Conservation (phyloP, 1,140 invertebrate species). For the Monochamus saltuarius region DNA sequence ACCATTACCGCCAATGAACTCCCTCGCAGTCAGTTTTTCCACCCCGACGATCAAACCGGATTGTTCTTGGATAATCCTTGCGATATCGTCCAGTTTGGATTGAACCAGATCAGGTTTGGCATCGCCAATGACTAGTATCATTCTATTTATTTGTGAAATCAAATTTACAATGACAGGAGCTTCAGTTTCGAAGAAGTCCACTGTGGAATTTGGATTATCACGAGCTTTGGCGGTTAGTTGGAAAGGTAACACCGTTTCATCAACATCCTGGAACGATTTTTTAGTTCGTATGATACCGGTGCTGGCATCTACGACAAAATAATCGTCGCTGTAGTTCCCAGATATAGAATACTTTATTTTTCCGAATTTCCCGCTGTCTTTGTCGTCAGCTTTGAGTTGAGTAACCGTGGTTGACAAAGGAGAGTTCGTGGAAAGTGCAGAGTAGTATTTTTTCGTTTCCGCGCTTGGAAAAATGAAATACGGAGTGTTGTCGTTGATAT, state of each 20-base stretch:
- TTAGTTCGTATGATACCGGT: constrained; percentile 74
- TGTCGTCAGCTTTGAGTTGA: constrained; percentile 77
- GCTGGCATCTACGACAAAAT: constrained; percentile 71
- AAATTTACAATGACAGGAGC: constrained; percentile 61
- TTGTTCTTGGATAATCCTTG: constrained; percentile 71
- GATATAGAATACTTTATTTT: constrained; percentile 69
- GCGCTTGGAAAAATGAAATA: constrained; percentile 69
- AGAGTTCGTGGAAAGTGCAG: constrained; percentile 68
- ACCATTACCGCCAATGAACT: constrained; percentile 69
- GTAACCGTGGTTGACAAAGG: constrained; percentile 72
- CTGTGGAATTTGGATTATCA: constrained; percentile 69
- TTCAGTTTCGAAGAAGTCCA: constrained; percentile 62
- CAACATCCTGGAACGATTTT: constrained; percentile 68
- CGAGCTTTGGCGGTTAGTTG: constrained; percentile 71
- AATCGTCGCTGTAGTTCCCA: constrained; percentile 62
- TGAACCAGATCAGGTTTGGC: constrained; percentile 71
- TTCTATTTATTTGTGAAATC: constrained; percentile 67
- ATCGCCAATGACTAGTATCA: constrained; percentile 75
- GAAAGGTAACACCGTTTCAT: constrained; percentile 66
- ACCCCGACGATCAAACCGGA: constrained; percentile 74
- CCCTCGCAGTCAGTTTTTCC: constrained; percentile 71
- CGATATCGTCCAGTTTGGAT: constrained; percentile 63
- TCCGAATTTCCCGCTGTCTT: constrained; percentile 78
- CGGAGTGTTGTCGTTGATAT: constrained; percentile 86
- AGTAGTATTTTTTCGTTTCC: constrained; percentile 64